phyloP scores from a whole-genome alignment of 2,113 vertebrate genomes.

The Oncorhynchus clarkii region DNA sequence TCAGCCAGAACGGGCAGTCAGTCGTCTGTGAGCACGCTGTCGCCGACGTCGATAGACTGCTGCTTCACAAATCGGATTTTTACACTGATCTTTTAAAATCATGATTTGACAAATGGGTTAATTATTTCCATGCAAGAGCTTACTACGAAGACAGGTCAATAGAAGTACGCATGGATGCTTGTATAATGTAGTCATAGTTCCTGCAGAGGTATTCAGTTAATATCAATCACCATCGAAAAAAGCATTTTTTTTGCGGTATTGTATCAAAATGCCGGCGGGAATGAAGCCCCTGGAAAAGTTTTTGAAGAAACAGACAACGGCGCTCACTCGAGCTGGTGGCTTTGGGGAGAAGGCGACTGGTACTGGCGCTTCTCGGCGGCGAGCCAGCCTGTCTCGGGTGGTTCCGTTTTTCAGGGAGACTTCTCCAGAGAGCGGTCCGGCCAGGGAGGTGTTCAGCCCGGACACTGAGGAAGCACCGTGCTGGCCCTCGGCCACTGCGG shows the following conservation, averaged over 20 bases:
- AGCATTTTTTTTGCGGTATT: constrained; percentile 19
- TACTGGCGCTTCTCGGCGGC: constrained; percentile 68
- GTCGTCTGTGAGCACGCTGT: background rate
- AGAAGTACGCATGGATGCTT: background rate
- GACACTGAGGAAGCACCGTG: constrained; percentile 76
- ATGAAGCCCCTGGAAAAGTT: constrained; percentile 97
- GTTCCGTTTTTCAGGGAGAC: constrained; percentile 88
- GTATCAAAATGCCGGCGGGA: constrained; percentile 76
- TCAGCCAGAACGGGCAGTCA: constrained; percentile 9
- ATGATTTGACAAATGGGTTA: constrained; percentile 8
- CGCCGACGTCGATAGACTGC: background rate
- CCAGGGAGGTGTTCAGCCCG: constrained; percentile 78
- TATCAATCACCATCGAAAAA: constrained; percentile 20
- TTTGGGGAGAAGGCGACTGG: constrained; percentile 75
- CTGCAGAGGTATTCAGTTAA: background rate
- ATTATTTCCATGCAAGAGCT: background rate
- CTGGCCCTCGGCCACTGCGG: constrained; percentile 70
- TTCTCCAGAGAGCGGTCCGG: constrained; percentile 74
- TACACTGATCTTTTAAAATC: background rate
- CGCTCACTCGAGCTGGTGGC: constrained; percentile 79
- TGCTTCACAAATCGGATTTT: background rate
- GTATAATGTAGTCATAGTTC: constrained; percentile 25
- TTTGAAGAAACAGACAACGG: constrained; percentile 90
- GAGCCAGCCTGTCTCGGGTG: constrained; percentile 84
- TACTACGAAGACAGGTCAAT: background rate